phyloP scores from a whole-genome alignment of 2,888 invertebrate genomes.

The Agriopis marginaria region DNA sequence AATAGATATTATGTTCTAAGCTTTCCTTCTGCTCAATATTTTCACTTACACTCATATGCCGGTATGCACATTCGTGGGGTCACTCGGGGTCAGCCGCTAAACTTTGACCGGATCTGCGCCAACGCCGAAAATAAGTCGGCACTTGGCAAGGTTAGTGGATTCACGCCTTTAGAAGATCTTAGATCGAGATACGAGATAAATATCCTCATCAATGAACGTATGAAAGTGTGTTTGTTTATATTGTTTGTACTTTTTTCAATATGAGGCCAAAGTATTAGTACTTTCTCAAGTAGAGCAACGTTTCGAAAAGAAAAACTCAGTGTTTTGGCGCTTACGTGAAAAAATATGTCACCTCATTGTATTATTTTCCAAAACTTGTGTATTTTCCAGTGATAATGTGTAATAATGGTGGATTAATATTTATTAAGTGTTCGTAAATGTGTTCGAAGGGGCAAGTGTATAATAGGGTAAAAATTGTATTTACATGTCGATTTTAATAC shows the following conservation, averaged over 20 bases:
- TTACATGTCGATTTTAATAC: too few relatives aligned
- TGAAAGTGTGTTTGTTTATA: slow-evolving; percentile 5
- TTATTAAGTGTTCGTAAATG: too few relatives aligned
- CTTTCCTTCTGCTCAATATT: slow-evolving; percentile 9
- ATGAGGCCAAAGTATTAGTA: neutral
- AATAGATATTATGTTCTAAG: neutral
- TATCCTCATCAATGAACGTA: neutral
- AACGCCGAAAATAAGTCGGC: slow-evolving; percentile 53
- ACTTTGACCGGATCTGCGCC: slow-evolving; percentile 71
- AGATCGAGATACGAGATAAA: slow-evolving; percentile 35
- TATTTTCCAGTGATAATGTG: too few relatives aligned
- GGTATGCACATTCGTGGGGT: slow-evolving; percentile 66
- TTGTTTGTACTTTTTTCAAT: neutral
- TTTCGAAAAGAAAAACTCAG: too few relatives aligned
- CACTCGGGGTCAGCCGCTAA: slow-evolving; percentile 75
- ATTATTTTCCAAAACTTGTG: too few relatives aligned
- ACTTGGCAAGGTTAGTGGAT: slow-evolving; percentile 40
- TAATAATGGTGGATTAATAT: too few relatives aligned
- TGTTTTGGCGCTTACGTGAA: too few relatives aligned
- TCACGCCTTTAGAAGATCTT: slow-evolving; percentile 42
- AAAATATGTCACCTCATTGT: too few relatives aligned
- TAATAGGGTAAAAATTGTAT: too few relatives aligned
- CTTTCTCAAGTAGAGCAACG: neutral
- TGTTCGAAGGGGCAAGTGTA: too few relatives aligned
- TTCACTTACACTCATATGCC: slow-evolving; percentile 15